Conservation (phyloP, 2,888 invertebrate genomes). For the Pardosa pseudoannulata region DNA sequence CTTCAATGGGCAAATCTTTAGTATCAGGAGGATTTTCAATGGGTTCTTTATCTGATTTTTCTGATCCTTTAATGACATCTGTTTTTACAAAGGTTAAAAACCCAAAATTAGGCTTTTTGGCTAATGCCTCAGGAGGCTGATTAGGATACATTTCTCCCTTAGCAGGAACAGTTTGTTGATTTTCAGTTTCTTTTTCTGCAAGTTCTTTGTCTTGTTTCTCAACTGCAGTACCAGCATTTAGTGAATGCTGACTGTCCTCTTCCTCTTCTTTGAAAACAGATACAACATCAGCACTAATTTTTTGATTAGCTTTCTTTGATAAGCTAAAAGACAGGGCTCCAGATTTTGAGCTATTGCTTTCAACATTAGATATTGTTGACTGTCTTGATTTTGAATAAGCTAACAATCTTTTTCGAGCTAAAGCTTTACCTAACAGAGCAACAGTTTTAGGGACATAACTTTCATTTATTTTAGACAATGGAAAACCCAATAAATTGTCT, state of each 20-base stretch:
- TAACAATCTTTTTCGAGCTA: constrained; percentile 78
- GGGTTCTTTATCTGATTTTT: constrained; percentile 25
- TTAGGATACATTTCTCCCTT: constrained; percentile 62
- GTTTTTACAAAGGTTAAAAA: constrained; percentile 69
- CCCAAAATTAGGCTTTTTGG: constrained; percentile 70
- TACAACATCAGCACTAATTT: constrained; percentile 47
- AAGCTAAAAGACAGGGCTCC: constrained; percentile 63
- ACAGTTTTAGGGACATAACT: constrained; percentile 54
- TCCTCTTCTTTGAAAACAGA: constrained; percentile 63
- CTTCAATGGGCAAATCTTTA: neutral
- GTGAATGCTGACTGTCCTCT: constrained; percentile 40
- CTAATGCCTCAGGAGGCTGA: constrained; percentile 57
- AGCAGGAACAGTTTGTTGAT: neutral
- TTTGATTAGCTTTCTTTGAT: constrained; percentile 46
- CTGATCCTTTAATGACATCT: constrained; percentile 45
- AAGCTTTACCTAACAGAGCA: constrained; percentile 77
- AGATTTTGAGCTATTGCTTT: constrained; percentile 12
- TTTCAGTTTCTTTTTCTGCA: neutral
- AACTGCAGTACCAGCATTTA: neutral
- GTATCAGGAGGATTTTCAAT: neutral
- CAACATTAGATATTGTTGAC: neutral
- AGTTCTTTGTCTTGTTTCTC: constrained; percentile 6
- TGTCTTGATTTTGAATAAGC: constrained; percentile 78
- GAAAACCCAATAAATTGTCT: neutral
- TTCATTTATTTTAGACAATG: constrained; percentile 18